These are phyloP conservation scores for Sternarchorhynchus goeldii DNA, from an alignment of 2,797 vertebrate species.

Conservation along the genomic window DNA sequence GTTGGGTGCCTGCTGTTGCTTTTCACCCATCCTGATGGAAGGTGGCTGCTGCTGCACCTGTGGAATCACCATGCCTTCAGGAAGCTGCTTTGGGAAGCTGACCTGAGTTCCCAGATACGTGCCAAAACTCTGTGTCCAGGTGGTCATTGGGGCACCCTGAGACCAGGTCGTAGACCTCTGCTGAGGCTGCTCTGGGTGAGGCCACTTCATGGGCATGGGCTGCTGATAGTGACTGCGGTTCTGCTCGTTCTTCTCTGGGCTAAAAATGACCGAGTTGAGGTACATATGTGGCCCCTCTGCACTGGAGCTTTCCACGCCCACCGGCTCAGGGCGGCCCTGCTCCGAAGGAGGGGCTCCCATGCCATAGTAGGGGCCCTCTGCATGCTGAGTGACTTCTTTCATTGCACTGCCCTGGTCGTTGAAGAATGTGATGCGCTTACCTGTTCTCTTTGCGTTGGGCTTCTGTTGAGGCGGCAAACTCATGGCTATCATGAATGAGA, in stretches of 20 bases:
- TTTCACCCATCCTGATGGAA: constrained; percentile 79
- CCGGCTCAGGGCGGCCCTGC: constrained; percentile 72
- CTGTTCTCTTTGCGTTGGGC: constrained; percentile 86
- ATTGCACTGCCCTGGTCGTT: constrained; percentile 78
- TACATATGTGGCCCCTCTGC: constrained; percentile 74
- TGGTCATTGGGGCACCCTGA: constrained; percentile 65
- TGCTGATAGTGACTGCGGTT: constrained; percentile 86
- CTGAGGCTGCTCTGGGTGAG: constrained; percentile 77
- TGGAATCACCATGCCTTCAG: constrained; percentile 61
- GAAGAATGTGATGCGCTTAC: constrained; percentile 91
- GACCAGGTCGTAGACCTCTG: constrained; percentile 83
- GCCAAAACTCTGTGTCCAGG: constrained; percentile 83
- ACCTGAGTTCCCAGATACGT: constrained; percentile 77
- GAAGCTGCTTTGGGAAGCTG: constrained; percentile 68
- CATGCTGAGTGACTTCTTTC: constrained; percentile 83
- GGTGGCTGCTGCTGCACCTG: constrained; percentile 60
- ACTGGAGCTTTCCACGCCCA: constrained; percentile 66
- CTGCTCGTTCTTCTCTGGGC: constrained; percentile 84
- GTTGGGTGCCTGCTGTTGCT: constrained; percentile 63
- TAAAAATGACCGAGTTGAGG: constrained; percentile 87
- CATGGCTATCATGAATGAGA: constrained; percentile 84
- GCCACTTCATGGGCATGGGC: constrained; percentile 89
- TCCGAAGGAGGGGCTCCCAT: constrained; percentile 77
- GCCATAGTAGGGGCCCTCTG: constrained; percentile 84
- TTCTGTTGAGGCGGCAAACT: constrained; percentile 94